phyloP scores from a whole-genome alignment of 1,140 invertebrate genomes.

The Ectropis grisescens region DNA sequence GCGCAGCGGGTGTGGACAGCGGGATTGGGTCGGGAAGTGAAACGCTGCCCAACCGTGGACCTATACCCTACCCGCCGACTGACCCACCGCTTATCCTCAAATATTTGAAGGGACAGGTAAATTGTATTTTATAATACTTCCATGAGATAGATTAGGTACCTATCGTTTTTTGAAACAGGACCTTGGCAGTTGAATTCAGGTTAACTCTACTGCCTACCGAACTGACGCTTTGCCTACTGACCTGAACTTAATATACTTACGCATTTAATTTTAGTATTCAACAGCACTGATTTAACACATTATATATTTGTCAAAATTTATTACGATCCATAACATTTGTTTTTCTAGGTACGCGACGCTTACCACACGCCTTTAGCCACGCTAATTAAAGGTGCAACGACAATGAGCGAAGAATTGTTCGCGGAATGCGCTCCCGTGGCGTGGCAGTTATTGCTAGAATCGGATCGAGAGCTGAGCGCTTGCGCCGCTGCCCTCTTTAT shows the following conservation, averaged over 20 bases:
- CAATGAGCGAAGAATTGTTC: constrained; percentile 90
- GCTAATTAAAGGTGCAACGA: constrained; percentile 92
- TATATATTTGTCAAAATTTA: too few species aligned
- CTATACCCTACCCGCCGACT: constrained; percentile 38
- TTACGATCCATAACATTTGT: too few species aligned
- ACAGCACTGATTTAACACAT: too few species aligned
- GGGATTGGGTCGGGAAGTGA: constrained; percentile 17
- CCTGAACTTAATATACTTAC: too few species aligned
- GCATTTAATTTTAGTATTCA: too few species aligned
- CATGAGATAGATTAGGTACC: too few species aligned
- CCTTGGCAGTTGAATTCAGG: too few species aligned
- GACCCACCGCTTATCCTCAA: constrained; percentile 84
- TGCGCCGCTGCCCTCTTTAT: constrained; percentile 93
- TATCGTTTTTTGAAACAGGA: too few species aligned
- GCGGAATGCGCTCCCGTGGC: constrained; percentile 89
- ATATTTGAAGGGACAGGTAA: constrained; percentile 87
- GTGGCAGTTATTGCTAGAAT: constrained; percentile 94
- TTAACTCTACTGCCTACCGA: too few species aligned
- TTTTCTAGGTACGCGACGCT: constrained; percentile 86
- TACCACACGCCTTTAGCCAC: constrained; percentile 93
- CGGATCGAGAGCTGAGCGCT: constrained; percentile 82
- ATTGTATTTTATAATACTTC: constrained; percentile 3
- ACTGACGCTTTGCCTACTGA: too few species aligned
- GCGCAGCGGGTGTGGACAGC: constrained; percentile 46
- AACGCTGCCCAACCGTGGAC: constrained; percentile 14